Evolutionary conservation across 2,797 vertebrate genomes (phyloP).

Genomic region (Anisognathus igniventris): DNA sequence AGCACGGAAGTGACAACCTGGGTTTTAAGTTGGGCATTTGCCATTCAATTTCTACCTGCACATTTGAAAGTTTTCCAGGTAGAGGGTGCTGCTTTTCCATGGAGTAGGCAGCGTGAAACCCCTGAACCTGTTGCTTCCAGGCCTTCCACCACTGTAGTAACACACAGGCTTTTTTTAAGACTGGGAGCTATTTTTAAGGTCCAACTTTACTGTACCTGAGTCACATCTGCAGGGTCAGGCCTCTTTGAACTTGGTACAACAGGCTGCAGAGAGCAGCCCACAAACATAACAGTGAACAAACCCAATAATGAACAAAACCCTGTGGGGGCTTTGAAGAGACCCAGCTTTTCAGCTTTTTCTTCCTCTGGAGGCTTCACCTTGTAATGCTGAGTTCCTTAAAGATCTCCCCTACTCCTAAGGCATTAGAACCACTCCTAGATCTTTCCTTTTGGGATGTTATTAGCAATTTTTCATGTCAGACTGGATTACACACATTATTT

Average conservation of each 20-base stretch:
- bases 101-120: background rate
- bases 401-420: background rate
- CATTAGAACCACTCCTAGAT: background rate
- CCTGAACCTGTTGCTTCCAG: background rate
- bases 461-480: slow-evolving; percentile 41
- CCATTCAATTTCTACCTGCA: background rate
- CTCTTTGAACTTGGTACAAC: background rate
- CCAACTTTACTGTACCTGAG: background rate
- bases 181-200: background rate
- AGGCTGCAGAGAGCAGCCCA: background rate
- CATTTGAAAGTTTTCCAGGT: background rate
- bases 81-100: background rate
- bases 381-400: background rate
- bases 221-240: background rate
- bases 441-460: slow-evolving; percentile 44
- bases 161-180: background rate
- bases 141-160: background rate
- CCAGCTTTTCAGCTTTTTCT: background rate
- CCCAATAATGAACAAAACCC: background rate
- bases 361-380: background rate
- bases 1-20: background rate
- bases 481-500: slow-evolving; percentile 33
- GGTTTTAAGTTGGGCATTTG: background rate
- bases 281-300: background rate
- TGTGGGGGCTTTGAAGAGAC: background rate